Conservation (phyloP, 2,113 vertebrate genomes). For the Typhlomys cinereus region DNA sequence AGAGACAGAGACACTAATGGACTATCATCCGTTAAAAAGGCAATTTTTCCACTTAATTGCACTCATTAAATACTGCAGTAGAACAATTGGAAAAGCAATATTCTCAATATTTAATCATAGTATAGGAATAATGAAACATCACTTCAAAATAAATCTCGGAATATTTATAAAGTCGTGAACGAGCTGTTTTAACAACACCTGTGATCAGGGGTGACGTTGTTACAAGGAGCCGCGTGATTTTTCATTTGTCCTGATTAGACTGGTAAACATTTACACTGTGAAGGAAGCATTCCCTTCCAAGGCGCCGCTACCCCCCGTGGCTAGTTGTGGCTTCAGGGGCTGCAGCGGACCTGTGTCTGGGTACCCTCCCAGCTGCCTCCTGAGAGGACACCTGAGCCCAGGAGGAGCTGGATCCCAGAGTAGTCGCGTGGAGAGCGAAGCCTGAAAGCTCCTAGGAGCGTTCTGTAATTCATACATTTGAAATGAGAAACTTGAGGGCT, state of each 20-base stretch:
- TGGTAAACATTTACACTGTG: not conserved
- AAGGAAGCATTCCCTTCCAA: conserved; percentile 23
- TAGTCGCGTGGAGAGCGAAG: not conserved
- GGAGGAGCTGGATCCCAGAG: rapidly evolving
- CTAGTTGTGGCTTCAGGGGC: not conserved
- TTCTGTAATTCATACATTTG: not conserved
- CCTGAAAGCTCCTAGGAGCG: not conserved
- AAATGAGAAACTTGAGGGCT: no score
- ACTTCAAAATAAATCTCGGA: conserved; percentile 85
- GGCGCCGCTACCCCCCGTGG: not conserved
- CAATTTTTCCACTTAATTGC: conserved; percentile 93
- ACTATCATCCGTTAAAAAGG: conserved; percentile 89
- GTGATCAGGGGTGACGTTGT: conserved; percentile 51
- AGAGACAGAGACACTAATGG: conserved; percentile 90
- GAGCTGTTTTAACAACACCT: conserved; percentile 74
- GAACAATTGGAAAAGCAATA: conserved; percentile 90
- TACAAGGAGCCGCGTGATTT: conserved; percentile 54
- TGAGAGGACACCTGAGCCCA: not conserved
- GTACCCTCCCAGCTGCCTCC: not conserved
- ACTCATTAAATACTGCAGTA: conserved; percentile 90
- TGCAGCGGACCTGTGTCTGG: rapidly evolving
- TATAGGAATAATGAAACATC: conserved; percentile 84
- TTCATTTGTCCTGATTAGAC: conserved; percentile 62
- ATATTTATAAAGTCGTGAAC: conserved; percentile 76
- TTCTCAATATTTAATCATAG: conserved; percentile 90